Conservation (phyloP, 2,113 vertebrate genomes). For the Rattus rattus region DNA sequence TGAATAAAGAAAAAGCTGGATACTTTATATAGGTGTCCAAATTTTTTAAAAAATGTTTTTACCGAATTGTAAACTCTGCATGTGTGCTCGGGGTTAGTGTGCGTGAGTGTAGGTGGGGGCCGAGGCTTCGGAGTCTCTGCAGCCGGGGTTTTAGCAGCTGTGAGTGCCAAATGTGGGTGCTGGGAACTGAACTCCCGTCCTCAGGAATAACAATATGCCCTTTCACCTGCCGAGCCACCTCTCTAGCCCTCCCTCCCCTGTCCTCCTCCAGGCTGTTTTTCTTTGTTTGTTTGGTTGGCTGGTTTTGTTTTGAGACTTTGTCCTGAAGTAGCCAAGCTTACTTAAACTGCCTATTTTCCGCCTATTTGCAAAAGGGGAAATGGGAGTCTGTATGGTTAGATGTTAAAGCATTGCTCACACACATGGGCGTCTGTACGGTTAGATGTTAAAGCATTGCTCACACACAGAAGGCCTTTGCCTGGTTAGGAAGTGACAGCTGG, state of each 20-base stretch:
- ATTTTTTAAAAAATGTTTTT: neutral
- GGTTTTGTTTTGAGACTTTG: neutral
- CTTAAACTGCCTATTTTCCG: neutral
- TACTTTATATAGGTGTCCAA: neutral
- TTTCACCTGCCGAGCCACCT: neutral
- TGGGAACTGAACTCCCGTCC: neutral
- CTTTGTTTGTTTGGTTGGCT: neutral
- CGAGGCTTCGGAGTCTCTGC: too few species aligned
- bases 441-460: neutral
- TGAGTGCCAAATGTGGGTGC: neutral
- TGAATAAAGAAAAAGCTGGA: constrained; percentile 13
- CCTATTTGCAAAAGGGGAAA: constrained; percentile 25
- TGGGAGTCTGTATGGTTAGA: neutral
- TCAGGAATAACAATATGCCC: neutral
- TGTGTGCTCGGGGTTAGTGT: neutral
- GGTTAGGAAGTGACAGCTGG: neutral
- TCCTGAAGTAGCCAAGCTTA: neutral
- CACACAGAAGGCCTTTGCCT: neutral
- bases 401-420: neutral
- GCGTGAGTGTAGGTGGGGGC: neutral
- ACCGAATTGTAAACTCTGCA: neutral
- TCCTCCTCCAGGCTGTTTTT: neutral
- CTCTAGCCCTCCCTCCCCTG: neutral
- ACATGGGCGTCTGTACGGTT: neutral
- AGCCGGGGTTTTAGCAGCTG: neutral